Evolutionary conservation across 2,113 vertebrate species (phyloP).

Genomic region (Peromyscus leucopus): DNA sequence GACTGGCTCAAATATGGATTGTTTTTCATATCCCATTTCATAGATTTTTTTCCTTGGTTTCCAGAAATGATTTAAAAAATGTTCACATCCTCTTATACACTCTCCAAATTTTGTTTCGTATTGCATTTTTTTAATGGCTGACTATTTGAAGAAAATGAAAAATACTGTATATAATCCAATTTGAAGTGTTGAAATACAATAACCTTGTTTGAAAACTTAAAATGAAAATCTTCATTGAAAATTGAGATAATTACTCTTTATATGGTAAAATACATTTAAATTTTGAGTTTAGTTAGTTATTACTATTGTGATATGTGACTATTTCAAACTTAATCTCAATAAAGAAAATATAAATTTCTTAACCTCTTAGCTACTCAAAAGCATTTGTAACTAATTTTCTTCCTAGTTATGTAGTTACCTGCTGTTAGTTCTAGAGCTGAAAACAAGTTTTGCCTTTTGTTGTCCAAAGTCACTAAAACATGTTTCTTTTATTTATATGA

Average conservation of each 20-base stretch:
- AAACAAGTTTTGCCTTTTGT: not conserved
- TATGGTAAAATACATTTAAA: slow-evolving; percentile 25
- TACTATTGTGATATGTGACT: not conserved
- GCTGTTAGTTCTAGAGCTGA: not conserved
- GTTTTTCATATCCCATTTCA: not conserved
- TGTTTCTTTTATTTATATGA: not conserved
- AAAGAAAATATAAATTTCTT: slow-evolving; percentile 14
- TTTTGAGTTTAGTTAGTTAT: not conserved
- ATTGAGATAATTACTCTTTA: not conserved
- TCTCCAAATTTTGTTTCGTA: not conserved
- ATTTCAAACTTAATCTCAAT: slow-evolving; percentile 24
- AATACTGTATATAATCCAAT: not conserved
- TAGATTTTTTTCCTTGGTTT: not conserved
- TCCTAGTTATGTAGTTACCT: not conserved
- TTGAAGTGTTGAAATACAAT: slow-evolving; percentile 26
- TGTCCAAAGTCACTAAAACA: slow-evolving; percentile 18
- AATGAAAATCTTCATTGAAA: slow-evolving; percentile 54
- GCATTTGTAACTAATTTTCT: not conserved
- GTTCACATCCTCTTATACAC: not conserved
- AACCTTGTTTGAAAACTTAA: not conserved
- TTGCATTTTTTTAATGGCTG: not conserved
- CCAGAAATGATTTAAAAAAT: slow-evolving; percentile 42
- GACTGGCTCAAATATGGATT: not conserved
- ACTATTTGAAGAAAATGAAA: slow-evolving; percentile 15
- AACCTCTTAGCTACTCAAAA: slow-evolving; percentile 11